A percentile compares a stretch with the other conserved stretches of the same genome.
Evolutionary conservation across 2,797 vertebrate species (phyloP).

Genomic region (Xerus rutilus): DNA sequence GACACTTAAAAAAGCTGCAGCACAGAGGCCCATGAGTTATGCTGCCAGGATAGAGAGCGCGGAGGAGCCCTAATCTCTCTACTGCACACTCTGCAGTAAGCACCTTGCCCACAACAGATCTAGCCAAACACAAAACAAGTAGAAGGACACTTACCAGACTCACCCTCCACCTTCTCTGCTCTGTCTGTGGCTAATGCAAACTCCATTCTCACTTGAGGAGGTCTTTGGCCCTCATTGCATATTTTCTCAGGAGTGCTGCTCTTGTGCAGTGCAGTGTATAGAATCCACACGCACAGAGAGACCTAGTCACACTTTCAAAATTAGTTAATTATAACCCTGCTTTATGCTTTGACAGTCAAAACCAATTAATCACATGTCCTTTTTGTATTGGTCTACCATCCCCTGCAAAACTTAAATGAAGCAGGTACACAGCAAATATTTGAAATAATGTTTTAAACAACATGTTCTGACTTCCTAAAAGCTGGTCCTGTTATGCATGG

Average conservation of each 20-base stretch:
- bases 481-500: background rate
- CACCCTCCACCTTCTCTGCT: too few species aligned
- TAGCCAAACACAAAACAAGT: background rate
- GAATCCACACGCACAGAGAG: background rate
- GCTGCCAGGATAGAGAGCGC: background rate
- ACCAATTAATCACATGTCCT: constrained; percentile 5
- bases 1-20: background rate
- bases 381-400: background rate
- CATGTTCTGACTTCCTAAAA: background rate
- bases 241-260: background rate
- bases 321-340: background rate
- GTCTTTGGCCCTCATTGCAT: rapidly evolving
- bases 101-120: background rate
- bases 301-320: background rate
- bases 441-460: constrained; percentile 54
- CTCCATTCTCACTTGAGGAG: background rate
- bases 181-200: rapidly evolving
- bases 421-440: background rate
- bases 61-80: background rate
- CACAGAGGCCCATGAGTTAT: rapidly evolving
- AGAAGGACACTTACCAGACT: background rate
- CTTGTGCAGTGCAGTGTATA: rapidly evolving
- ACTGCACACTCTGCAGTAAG: background rate
- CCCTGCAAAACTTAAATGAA: constrained; percentile 20
- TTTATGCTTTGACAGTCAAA: constrained; percentile 37